phyloP scores from a whole-genome alignment of 2,888 invertebrate genomes.

The Tholera decimalis region DNA sequence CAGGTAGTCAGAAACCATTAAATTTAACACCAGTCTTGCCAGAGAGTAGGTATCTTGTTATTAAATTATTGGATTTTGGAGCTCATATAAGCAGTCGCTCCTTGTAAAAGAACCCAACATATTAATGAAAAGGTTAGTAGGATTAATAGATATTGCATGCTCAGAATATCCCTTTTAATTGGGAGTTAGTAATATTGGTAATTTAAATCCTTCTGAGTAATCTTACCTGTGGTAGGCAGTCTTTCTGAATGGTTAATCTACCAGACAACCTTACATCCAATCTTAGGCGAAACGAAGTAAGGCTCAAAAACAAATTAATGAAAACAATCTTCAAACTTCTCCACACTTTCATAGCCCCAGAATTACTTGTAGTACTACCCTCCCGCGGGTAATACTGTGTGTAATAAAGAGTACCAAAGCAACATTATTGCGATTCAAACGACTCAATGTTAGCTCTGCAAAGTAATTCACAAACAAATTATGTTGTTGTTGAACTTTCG shows the following conservation, averaged over 20 bases:
- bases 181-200: no score
- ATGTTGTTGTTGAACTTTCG: conserved; percentile 65
- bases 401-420: conserved; percentile 74
- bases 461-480: conserved; percentile 73
- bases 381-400: conserved; percentile 69
- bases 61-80: no score
- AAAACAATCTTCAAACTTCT: conserved; percentile 15
- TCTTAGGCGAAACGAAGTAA: not conserved
- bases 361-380: conserved; percentile 69
- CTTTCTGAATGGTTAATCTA: not conserved
- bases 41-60: no score
- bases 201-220: no score
- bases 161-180: no score
- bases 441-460: conserved; percentile 57
- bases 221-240: no score
- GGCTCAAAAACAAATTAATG: conserved; percentile 23
- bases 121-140: no score
- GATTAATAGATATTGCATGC: no score
- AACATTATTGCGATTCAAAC: conserved; percentile 70
- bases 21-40: no score
- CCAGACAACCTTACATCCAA: not conserved
- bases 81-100: no score
- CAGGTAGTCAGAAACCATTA: no score
- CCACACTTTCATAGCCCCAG: conserved; percentile 57
- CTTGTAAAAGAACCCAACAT: no score